Percentiles rank a stretch among this genome's conserved stretches.
Conservation (phyloP, 2,888 invertebrate genomes). For the Metallyticus violacea region DNA sequence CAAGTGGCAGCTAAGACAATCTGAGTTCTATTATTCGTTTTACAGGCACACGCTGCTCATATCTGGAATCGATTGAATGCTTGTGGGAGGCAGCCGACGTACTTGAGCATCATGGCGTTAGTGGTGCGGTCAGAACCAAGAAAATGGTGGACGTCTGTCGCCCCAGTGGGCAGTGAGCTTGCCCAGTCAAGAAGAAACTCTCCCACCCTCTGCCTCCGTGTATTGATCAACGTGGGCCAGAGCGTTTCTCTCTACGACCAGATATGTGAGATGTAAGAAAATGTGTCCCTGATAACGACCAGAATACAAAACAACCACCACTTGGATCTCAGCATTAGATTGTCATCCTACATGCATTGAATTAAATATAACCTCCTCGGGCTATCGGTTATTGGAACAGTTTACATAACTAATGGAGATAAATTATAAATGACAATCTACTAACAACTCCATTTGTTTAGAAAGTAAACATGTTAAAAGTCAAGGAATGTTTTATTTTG, state of each 20-base stretch:
- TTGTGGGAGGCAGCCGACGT: no score
- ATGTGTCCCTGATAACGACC: neutral
- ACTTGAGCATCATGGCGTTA: slow-evolving; percentile 17
- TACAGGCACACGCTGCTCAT: neutral
- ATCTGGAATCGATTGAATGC: neutral
- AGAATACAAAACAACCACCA: neutral
- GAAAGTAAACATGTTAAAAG: no score
- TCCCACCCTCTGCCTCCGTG: neutral
- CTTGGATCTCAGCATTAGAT: no score
- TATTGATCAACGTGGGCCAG: slow-evolving; percentile 7
- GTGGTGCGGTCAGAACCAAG: slow-evolving; percentile 16
- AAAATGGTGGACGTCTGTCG: slow-evolving; percentile 29
- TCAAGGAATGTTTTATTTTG: no score
- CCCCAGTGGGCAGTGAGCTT: slow-evolving; percentile 23
- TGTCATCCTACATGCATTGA: neutral
- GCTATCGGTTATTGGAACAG: no score
- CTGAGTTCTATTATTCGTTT: neutral
- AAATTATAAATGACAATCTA: no score
- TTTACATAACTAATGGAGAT: no score
- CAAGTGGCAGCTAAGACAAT: neutral
- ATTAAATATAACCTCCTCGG: no score
- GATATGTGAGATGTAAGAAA: neutral
- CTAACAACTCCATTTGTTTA: no score
- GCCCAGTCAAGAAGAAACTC: slow-evolving; percentile 38
- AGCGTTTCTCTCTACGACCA: neutral